These are phyloP conservation scores for Pogonomyrmex barbatus DNA, from an alignment of 1,140 invertebrate genomes.

Conservation along the genomic window DNA sequence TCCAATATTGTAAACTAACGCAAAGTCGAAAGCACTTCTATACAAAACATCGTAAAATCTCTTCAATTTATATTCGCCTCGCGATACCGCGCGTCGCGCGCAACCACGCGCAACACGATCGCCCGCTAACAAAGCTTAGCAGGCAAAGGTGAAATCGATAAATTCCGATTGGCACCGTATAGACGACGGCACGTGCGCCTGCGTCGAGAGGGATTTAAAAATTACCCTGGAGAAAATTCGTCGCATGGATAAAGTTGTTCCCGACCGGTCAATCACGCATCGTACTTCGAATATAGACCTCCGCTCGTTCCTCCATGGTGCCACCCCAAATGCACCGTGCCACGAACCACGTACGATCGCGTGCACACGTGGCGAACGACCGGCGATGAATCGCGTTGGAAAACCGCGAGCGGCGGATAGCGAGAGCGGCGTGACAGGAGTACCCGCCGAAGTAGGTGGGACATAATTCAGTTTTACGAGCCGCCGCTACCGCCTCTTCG, in stretches of 20 bases:
- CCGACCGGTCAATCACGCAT: constrained; percentile 62
- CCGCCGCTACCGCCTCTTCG: constrained; percentile 45
- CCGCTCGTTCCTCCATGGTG: background rate
- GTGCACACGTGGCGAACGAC: constrained; percentile 58
- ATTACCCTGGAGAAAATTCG: constrained; percentile 63
- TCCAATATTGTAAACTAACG: background rate
- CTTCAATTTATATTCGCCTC: constrained; percentile 46
- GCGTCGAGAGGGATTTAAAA: constrained; percentile 60
- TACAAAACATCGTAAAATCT: constrained; percentile 43
- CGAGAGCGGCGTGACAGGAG: constrained; percentile 21
- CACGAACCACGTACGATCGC: constrained; percentile 57
- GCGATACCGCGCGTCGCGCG: constrained; percentile 28
- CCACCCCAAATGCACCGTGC: constrained; percentile 22
- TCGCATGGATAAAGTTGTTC: constrained; percentile 66
- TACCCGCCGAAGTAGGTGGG: constrained; percentile 47
- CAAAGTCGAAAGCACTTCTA: background rate
- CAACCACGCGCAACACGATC: constrained; percentile 53
- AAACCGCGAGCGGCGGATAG: constrained; percentile 33
- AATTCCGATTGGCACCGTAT: constrained; percentile 50
- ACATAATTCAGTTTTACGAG: constrained; percentile 79
- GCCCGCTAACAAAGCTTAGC: constrained; percentile 52
- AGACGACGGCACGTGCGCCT: constrained; percentile 43
- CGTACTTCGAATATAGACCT: constrained; percentile 42
- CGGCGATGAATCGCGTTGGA: constrained; percentile 28
- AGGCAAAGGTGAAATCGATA: constrained; percentile 57